Conservation (phyloP, 2,113 vertebrate species). For the Neogale vison region DNA sequence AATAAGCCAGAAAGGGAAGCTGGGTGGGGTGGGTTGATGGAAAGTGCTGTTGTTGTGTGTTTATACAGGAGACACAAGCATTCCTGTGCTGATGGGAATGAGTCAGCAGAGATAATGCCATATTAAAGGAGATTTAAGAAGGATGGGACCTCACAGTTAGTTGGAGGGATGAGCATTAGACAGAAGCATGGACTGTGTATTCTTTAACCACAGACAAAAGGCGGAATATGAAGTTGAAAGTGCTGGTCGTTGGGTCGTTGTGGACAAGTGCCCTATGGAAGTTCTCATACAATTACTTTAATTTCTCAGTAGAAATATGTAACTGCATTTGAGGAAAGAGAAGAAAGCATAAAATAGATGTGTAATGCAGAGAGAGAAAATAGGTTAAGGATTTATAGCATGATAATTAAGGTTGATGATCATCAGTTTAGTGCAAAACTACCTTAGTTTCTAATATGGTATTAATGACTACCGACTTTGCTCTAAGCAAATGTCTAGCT, state of each 20-base stretch:
- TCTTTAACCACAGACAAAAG: background rate
- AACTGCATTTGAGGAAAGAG: background rate
- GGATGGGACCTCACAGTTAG: no score
- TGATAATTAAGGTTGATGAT: background rate
- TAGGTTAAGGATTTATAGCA: background rate
- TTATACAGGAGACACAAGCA: background rate
- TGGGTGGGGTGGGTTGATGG: background rate
- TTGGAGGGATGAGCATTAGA: background rate
- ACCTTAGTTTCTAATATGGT: background rate
- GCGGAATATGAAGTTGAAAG: background rate
- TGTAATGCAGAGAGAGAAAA: background rate
- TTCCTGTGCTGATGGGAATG: background rate
- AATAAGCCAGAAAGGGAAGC: background rate
- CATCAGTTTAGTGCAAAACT: background rate
- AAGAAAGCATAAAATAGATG: background rate
- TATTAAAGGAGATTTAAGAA: background rate
- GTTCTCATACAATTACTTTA: background rate
- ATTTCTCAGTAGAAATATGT: background rate
- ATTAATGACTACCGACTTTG: background rate
- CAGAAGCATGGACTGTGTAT: background rate
- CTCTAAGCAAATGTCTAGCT: background rate
- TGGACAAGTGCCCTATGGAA: background rate
- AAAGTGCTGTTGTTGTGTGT: background rate
- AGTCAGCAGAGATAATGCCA: background rate
- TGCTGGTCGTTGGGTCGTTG: background rate